These are phyloP conservation scores for Galerucella pusilla DNA, from an alignment of 2,888 invertebrate genomes.

Conservation along the genomic window DNA sequence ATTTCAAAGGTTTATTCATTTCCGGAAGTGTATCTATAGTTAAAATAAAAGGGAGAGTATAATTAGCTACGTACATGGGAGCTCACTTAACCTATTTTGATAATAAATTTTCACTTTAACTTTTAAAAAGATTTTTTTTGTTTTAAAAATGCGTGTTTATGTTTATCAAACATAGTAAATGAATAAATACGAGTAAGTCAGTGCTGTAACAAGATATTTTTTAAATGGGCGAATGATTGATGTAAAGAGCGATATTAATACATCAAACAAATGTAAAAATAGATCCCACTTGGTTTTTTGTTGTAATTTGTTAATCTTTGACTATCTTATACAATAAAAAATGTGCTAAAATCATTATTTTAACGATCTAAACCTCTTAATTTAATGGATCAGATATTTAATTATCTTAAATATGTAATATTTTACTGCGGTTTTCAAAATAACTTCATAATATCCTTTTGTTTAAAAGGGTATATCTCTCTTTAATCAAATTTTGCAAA, in stretches of 20 bases:
- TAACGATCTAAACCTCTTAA: background rate
- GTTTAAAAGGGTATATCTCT: background rate
- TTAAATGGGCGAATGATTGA: background rate
- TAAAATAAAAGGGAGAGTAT: background rate
- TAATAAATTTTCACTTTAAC: slow-evolving; percentile 18
- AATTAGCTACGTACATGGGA: background rate
- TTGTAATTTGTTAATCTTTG: background rate
- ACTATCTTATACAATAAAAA: background rate
- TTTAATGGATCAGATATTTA: background rate
- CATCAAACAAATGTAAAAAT: background rate
- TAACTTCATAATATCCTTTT: background rate
- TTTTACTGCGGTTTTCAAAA: background rate
- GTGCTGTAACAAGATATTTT: background rate
- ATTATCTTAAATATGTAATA: background rate
- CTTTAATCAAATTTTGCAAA: no score
- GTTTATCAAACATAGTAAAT: background rate
- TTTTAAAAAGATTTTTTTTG: background rate
- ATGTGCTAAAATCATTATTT: background rate
- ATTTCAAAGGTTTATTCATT: background rate
- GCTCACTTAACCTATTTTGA: slow-evolving; percentile 24
- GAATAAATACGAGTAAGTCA: background rate
- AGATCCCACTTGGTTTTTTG: background rate
- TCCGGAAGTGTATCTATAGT: slow-evolving; percentile 3
- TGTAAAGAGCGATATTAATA: no score
- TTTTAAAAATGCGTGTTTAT: background rate